Base-by-base conservation (phyloP, 2,797 vertebrate genomes). In the Aplochiton taeniatus region DNA sequence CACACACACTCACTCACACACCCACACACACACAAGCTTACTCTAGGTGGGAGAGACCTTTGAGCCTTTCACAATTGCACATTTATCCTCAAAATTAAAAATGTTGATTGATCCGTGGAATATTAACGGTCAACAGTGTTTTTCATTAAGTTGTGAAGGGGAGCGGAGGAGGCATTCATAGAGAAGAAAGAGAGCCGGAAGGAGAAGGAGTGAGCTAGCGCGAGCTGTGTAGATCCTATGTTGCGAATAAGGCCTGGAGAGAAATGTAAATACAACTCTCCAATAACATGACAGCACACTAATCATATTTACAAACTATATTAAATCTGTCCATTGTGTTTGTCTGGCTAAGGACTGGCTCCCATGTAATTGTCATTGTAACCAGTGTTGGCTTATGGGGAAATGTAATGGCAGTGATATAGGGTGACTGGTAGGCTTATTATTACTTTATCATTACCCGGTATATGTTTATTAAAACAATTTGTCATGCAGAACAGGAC, bases 381-480 rank as follows among this genome's bases (percentile, higher is more conserved):
- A 95, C 93, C 94, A 92, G 90, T 80, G 81, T 92, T 91, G 93
- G 95, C 96, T 96, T 95, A 93, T 95, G 93, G 94, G 94, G 92
- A 94, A 96, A 95, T 98, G 96, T 97, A 96, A 97, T 94, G 91
- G 94, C 95, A 94, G 94, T 97, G 96, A 98, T 99, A 97, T 96
- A 98, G 98, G 96, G 95, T 95, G 95, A 98, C 95, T 95, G 92
- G 88, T 92, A 89, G 94, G 94, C 94, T 96, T 98, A 98, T 98
- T 98, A 99, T 98, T 96, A 97, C 96, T 97, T 95, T 97, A 98
- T 98, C 98, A 98, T 98, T 95, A 98, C 93, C 94, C 95, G 89
- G 93, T 97, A 97, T 98, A 98, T 99, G 96, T 99, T 99, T 99
- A 99, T 99, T 99, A 99, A 99, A 99, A 98, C 96, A 97, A 99